phyloP scores from a whole-genome alignment of 2,797 vertebrate species.

The Alectoris magna region DNA sequence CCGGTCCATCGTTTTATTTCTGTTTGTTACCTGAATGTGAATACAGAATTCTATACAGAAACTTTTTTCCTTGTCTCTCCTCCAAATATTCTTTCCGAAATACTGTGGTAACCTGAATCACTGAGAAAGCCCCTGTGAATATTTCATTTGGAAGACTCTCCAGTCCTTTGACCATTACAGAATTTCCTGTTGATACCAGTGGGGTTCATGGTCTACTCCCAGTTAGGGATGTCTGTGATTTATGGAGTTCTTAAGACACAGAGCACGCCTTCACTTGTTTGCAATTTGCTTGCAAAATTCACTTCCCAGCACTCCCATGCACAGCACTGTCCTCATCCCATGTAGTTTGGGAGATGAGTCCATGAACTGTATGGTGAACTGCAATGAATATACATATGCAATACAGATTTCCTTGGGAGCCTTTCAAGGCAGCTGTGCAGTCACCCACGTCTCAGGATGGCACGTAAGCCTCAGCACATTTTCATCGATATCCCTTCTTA shows the following conservation, averaged over 20 bases:
- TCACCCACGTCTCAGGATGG: not conserved
- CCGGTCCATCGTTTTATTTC: not conserved
- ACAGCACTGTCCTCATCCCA: rapidly evolving
- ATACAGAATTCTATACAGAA: not conserved
- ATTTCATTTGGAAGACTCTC: not conserved
- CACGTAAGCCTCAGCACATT: not conserved
- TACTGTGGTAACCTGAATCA: not conserved
- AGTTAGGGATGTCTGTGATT: not conserved
- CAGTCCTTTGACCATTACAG: not conserved
- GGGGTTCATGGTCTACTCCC: not conserved
- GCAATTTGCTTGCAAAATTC: not conserved
- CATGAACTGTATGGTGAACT: not conserved
- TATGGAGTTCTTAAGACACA: not conserved
- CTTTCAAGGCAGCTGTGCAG: not conserved
- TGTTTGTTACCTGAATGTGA: not conserved
- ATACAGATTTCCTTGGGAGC: not conserved
- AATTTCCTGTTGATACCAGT: not conserved
- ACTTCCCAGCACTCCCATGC: not conserved
- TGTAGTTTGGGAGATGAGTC: not conserved
- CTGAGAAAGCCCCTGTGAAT: not conserved
- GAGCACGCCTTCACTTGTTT: not conserved
- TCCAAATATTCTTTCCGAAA: not conserved
- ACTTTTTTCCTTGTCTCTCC: not conserved
- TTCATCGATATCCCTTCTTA: not conserved
- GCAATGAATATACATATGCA: not conserved